These are phyloP conservation scores for Heteromormyrus szaboi DNA, from an alignment of 2,797 vertebrate species.

Conservation along the genomic window DNA sequence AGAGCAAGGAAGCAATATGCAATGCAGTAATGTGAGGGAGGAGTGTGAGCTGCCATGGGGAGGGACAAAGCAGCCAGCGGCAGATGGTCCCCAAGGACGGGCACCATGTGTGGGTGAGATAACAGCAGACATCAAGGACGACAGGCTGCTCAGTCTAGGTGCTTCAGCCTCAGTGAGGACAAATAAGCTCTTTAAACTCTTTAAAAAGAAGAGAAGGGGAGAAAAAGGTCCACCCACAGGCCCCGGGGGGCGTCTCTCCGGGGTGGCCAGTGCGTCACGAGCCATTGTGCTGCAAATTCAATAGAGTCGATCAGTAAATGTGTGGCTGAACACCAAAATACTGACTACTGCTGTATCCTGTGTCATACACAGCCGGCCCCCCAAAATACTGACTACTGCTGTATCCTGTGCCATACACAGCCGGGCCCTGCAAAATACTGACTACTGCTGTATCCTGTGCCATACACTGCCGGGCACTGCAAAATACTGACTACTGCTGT, in stretches of 20 bases:
- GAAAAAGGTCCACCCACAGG: conserved; percentile 63
- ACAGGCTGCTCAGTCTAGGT: conserved; percentile 39
- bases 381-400: not conserved
- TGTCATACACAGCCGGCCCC: not conserved
- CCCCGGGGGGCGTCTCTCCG: conserved; percentile 51
- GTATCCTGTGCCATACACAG: too few relatives aligned
- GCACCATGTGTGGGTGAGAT: conserved; percentile 35
- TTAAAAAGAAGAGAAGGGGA: conserved; percentile 38
- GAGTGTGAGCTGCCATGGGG: not conserved
- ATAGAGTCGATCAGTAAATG: conserved; percentile 64
- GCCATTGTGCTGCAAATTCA: conserved; percentile 65
- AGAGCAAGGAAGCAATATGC: not conserved
- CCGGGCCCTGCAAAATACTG: too few relatives aligned
- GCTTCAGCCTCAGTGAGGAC: conserved; percentile 26
- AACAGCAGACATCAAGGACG: conserved; percentile 28
- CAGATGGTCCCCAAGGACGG: conserved; percentile 37
- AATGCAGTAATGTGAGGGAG: not conserved
- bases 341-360: not conserved
- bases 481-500: too few relatives aligned
- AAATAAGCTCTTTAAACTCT: conserved; percentile 20
- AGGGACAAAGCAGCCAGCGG: conserved; percentile 29
- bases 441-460: too few relatives aligned
- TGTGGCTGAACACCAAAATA: conserved; percentile 24
- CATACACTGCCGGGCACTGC: too few relatives aligned
- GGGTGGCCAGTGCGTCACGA: conserved; percentile 68